Evolutionary conservation across 1,140 invertebrate genomes (phyloP).

Genomic region (Drosophila ficusphila): DNA sequence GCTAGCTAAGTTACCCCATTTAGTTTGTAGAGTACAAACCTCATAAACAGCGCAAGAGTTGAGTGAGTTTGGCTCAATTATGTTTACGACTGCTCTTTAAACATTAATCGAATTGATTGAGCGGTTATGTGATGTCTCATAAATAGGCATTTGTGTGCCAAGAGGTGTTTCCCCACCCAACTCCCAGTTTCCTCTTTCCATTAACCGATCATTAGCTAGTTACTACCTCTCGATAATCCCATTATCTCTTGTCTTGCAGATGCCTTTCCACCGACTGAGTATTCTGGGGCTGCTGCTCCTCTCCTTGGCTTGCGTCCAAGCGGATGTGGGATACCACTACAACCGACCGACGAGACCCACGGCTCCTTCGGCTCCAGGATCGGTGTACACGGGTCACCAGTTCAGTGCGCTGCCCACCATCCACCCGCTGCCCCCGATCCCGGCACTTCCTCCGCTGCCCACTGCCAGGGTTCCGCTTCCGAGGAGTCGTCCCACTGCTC

Average conservation of each 20-base stretch:
- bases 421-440: constrained; percentile 70
- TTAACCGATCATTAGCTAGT: constrained; percentile 2
- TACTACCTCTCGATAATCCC: not conserved
- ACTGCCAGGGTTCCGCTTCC: constrained; percentile 46
- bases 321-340: constrained; percentile 67
- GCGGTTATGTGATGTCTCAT: constrained; percentile 58
- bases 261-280: constrained; percentile 32
- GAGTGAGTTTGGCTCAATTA: constrained; percentile 70
- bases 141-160: constrained; percentile 11
- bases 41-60: constrained; percentile 10
- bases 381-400: constrained; percentile 53
- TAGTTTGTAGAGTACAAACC: constrained; percentile 7
- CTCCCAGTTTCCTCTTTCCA: constrained; percentile 3
- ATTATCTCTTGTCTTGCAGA: no score
- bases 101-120: constrained; percentile 73
- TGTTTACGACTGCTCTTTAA: constrained; percentile 69
- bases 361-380: constrained; percentile 14
- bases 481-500: constrained; percentile 35
- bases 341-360: constrained; percentile 56
- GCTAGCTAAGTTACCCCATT: no score
- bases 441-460: constrained; percentile 64
- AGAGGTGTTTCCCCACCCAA: not conserved
- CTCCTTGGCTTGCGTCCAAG: constrained; percentile 4
- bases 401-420: constrained; percentile 68
- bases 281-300: constrained; percentile 22